phyloP scores from a whole-genome alignment of 1,140 invertebrate genomes.

The Drosophila nannoptera region DNA sequence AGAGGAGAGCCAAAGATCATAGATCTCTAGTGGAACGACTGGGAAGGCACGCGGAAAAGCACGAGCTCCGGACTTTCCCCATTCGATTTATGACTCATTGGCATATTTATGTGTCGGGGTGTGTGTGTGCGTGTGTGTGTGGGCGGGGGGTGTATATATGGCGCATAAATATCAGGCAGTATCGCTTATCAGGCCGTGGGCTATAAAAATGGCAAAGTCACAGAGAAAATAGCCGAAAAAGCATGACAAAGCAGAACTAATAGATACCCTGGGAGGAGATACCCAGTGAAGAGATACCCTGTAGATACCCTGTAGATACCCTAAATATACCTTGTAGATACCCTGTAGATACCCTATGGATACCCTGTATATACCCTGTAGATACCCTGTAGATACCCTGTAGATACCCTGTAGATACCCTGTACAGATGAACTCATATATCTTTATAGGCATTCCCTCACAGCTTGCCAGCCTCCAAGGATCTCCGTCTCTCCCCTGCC shows the following conservation, averaged over 20 bases:
- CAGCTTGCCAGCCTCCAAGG: no score
- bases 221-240: conserved; percentile 2
- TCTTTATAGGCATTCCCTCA: no score
- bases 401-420: no score
- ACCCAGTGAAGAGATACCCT: background rate
- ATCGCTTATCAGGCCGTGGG: conserved; percentile 9
- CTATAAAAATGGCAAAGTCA: conserved; percentile 6
- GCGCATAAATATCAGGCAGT: conserved; percentile 10
- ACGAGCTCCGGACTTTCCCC: conserved; percentile 2
- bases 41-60: background rate
- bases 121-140: background rate
- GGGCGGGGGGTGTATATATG: background rate
- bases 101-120: background rate
- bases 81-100: background rate
- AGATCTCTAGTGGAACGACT: background rate
- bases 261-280: conserved; percentile 1
- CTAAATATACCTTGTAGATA: no score
- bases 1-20: background rate
- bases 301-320: no score
- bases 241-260: background rate
- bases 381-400: no score
- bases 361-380: no score
- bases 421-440: no score
- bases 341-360: no score
- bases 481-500: no score